A percentile compares a stretch with the other conserved stretches of the same genome.
Evolutionary conservation across 2,888 invertebrate species (phyloP).

Genomic region (Clusia tigrina): DNA sequence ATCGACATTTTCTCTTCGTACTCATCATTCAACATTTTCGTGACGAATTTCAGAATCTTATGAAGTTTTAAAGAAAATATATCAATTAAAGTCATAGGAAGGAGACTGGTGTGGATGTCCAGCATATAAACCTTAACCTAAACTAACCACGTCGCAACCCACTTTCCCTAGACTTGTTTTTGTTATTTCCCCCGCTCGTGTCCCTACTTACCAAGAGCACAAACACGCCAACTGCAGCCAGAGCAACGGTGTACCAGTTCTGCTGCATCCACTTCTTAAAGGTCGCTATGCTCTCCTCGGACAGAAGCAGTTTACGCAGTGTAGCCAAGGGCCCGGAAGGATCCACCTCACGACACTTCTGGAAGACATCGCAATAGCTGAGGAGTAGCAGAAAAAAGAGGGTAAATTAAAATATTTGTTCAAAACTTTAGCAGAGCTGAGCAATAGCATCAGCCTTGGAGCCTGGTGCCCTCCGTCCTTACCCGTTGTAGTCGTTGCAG

Average conservation of each 20-base stretch:
- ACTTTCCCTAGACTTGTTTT: neutral
- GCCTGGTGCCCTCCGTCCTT: no score
- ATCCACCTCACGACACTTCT: conserved; percentile 88
- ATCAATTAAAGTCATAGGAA: no score
- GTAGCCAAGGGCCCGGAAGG: conserved; percentile 92
- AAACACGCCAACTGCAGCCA: conserved; percentile 77
- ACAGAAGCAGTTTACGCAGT: conserved; percentile 82
- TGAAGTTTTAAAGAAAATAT: neutral
- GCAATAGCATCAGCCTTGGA: conserved; percentile 15
- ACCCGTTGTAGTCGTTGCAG: conserved; percentile 91
- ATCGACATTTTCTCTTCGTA: conserved; percentile 45
- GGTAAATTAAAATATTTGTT: neutral
- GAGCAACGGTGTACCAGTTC: conserved; percentile 90
- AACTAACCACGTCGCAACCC: no score
- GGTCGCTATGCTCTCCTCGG: conserved; percentile 88
- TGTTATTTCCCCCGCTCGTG: neutral
- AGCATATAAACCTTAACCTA: no score
- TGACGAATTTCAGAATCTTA: conserved; percentile 52
- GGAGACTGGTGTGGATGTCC: no score
- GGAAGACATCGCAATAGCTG: conserved; percentile 74
- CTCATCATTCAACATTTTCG: conserved; percentile 52
- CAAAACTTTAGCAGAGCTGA: neutral
- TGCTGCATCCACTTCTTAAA: conserved; percentile 86
- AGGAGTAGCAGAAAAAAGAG: neutral
- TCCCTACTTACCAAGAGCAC: conserved; percentile 78